These are phyloP conservation scores for Cladopsammia gracilis DNA, from an alignment of 64 coral and sea anemone genomes.

Conservation along the genomic window DNA sequence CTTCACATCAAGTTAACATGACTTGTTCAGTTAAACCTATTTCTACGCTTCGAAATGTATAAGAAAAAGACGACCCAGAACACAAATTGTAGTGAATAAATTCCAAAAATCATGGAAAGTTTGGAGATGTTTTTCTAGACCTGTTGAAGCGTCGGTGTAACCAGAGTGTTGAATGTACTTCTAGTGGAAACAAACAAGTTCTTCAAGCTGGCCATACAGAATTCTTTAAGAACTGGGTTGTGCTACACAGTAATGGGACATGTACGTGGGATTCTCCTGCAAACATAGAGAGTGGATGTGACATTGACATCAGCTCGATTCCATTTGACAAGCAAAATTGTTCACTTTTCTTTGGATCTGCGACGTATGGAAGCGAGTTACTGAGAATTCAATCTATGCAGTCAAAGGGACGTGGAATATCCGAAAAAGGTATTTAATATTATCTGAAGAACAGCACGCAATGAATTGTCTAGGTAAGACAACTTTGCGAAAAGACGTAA, in stretches of 20 bases:
- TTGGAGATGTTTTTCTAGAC: no score
- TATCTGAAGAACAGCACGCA: no score
- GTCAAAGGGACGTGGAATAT: not conserved
- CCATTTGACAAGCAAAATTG: constrained; percentile 78
- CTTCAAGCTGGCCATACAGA: constrained; percentile 64
- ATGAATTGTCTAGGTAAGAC: no score
- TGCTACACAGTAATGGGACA: constrained; percentile 58
- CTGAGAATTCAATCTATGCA: constrained; percentile 28
- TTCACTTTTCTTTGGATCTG: constrained; percentile 70
- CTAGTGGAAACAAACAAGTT: constrained; percentile 59
- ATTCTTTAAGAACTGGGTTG: constrained; percentile 74
- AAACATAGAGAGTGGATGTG: constrained; percentile 74
- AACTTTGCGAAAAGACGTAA: no score
- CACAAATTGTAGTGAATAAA: no score
- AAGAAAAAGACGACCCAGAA: no score
- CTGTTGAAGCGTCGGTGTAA: no score
- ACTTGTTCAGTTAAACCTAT: no score
- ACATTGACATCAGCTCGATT: constrained; percentile 41
- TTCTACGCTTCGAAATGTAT: no score
- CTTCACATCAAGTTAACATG: no score
- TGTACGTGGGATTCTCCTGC: constrained; percentile 61
- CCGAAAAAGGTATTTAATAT: not conserved
- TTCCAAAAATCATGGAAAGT: no score
- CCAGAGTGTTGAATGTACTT: not conserved
- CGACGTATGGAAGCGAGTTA: constrained; percentile 64